Evolutionary conservation across 2,888 invertebrate species (phyloP), one percentile per base, ranked within the genome.

Genomic region (Spisula subtruncata): DNA sequence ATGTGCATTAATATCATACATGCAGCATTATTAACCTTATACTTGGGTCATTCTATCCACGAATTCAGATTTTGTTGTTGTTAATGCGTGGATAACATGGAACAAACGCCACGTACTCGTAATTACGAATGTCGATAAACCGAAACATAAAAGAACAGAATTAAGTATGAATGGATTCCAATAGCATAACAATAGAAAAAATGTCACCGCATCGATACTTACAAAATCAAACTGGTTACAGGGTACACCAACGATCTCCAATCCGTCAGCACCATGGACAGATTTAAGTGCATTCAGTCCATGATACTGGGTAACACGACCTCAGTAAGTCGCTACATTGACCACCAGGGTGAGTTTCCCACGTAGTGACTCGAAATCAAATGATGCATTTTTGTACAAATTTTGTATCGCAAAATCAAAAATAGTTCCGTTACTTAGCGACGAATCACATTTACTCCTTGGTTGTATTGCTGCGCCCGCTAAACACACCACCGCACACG

Each of bases 241-340:
- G 12, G 97, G 97, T 88, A 97, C 96, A 18, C 96, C 97, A 29
- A 97, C 94, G 54, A 97, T 95, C 54, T 94, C 95, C 54, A 97
- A 96, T 86, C 94, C 93, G 8, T 91, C 90, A 60, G 96, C 94
- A 85, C 95, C 94, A 93, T 96, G 96, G 80, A 94, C 94, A 48
- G 95, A 92, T 93, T 97, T 96, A 75, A 97, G 97, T 97, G 97
- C 97, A 97, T 97, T 97, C 96, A 97, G 92, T 91, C 97, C 97
- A 89, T 94, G 93, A 94, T 97, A 97, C 93, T 97, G 97, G 90
- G 94, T 94, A 56, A 97, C 97, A 91, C 96, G 96, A 54, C 96
- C 97, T 97, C 97, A 97, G 97, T 96, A 97, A 88, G 97, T 97
- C 51, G 97, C 97, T 60, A 97, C 97, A 92, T 97, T 97, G 81